Conservation (phyloP, 2,888 invertebrate genomes). For the Scaptomyza cyrtandrae region DNA sequence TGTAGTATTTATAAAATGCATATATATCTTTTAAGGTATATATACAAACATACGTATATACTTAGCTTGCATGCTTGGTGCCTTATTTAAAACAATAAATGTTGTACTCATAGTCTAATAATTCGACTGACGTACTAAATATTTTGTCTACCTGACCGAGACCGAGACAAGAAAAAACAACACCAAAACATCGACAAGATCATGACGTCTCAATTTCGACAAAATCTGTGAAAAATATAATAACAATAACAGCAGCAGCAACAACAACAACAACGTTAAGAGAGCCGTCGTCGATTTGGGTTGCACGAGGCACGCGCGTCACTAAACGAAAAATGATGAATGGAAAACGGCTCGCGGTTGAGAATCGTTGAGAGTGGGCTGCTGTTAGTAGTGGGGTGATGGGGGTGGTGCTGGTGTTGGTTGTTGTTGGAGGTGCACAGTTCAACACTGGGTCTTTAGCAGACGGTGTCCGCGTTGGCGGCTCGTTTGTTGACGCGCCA, state of each 20-base stretch:
- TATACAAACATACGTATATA: neutral
- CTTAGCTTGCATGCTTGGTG: slow-evolving; percentile 53
- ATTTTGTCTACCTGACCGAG: slow-evolving; percentile 24
- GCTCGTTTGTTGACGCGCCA: slow-evolving; percentile 79
- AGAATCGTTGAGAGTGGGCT: slow-evolving; percentile 22
- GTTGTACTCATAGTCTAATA: slow-evolving; percentile 53
- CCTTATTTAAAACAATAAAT: slow-evolving; percentile 69
- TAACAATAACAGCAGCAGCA: slow-evolving; percentile 15
- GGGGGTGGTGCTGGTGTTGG: slow-evolving; percentile 16
- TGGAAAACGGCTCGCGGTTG: slow-evolving; percentile 65
- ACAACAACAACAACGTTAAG: slow-evolving; percentile 24
- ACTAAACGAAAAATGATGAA: slow-evolving; percentile 77
- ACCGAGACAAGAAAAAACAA: slow-evolving; percentile 31
- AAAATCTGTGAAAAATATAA: slow-evolving; percentile 54
- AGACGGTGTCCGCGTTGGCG: slow-evolving; percentile 59
- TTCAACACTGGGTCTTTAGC: slow-evolving; percentile 54
- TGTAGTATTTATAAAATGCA: slow-evolving; percentile 58
- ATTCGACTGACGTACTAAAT: slow-evolving; percentile 4
- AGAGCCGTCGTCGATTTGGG: slow-evolving; percentile 55
- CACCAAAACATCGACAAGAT: slow-evolving; percentile 38
- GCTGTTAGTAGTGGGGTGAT: slow-evolving; percentile 8
- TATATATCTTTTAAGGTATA: slow-evolving; percentile 16
- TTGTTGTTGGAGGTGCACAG: slow-evolving; percentile 20
- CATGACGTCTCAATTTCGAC: slow-evolving; percentile 73
- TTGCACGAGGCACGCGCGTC: slow-evolving; percentile 78